phyloP scores from a whole-genome alignment of 2,888 invertebrate genomes.

The Athrips mouffetella region DNA sequence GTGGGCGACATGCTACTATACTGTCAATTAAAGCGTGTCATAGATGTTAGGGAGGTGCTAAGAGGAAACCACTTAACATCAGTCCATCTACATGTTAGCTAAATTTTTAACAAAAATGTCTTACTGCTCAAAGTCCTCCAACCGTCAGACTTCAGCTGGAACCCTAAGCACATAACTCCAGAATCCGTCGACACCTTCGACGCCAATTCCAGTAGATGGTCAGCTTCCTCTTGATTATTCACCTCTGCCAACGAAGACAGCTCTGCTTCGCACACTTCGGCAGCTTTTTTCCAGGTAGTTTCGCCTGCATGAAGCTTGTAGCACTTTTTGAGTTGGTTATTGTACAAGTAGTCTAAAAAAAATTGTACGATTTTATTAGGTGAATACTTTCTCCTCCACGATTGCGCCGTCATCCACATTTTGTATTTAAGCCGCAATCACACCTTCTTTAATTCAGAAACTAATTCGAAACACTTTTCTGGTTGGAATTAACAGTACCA shows the following conservation, averaged over 20 bases:
- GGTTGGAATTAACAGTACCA: too few relatives aligned
- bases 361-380: not conserved
- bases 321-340: not conserved
- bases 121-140: not conserved
- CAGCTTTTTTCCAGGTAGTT: not conserved
- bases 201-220: not conserved
- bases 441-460: too few relatives aligned
- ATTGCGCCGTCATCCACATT: too few relatives aligned
- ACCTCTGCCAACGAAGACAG: not conserved
- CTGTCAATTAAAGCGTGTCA: too few relatives aligned
- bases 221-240: not conserved
- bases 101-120: not conserved
- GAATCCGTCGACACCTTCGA: not conserved
- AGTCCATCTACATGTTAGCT: too few relatives aligned
- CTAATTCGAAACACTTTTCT: too few relatives aligned
- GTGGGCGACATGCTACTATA: too few relatives aligned
- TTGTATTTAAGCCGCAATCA: too few relatives aligned
- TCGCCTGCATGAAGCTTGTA: not conserved
- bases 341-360: conserved; percentile 1
- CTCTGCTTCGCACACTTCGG: not conserved
- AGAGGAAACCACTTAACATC: too few relatives aligned
- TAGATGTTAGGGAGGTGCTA: too few relatives aligned
- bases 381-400: too few relatives aligned
- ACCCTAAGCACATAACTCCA: not conserved
- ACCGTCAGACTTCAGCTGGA: not conserved